Percentiles rank a stretch among this genome's conserved stretches.
Evolutionary conservation across 2,113 vertebrate genomes (phyloP).

Genomic region (Hippoglossus stenolepis): DNA sequence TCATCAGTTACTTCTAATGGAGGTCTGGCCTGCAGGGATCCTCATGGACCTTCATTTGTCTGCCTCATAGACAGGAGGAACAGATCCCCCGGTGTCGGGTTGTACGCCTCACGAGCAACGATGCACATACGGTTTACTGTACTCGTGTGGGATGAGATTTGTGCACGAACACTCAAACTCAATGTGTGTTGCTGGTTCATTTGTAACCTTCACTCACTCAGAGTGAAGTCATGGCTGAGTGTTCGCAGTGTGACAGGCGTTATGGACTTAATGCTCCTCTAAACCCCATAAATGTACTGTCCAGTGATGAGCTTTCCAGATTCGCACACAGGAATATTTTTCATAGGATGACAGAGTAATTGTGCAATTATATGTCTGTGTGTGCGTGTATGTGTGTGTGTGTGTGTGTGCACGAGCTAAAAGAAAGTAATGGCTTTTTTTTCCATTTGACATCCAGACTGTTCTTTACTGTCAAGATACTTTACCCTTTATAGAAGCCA

Average conservation of each 20-base stretch:
- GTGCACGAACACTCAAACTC: not conserved
- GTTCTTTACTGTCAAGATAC: not conserved
- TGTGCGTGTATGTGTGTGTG: not conserved
- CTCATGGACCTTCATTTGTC: conserved; percentile 40
- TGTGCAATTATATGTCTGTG: not conserved
- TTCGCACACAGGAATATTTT: not conserved
- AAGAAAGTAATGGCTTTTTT: not conserved
- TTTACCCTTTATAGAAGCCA: not conserved
- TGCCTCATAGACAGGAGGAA: conserved; percentile 23
- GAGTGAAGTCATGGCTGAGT: conserved; percentile 15
- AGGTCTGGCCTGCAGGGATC: conserved; percentile 30
- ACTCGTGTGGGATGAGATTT: not conserved
- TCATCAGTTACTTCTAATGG: conserved; percentile 42
- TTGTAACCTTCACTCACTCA: conserved; percentile 8
- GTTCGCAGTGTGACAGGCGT: conserved; percentile 34
- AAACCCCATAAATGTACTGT: conserved; percentile 10
- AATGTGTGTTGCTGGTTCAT: not conserved
- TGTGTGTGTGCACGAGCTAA: not conserved
- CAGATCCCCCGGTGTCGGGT: conserved; percentile 32
- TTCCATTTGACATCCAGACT: not conserved
- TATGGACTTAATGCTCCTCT: not conserved
- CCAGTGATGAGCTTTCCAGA: conserved; percentile 35
- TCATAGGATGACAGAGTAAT: conserved; percentile 7
- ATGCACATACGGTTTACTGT: not conserved
- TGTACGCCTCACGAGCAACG: conserved; percentile 20